Evolutionary conservation across 2,888 invertebrate genomes (phyloP).

Genomic region (Nebria salina): DNA sequence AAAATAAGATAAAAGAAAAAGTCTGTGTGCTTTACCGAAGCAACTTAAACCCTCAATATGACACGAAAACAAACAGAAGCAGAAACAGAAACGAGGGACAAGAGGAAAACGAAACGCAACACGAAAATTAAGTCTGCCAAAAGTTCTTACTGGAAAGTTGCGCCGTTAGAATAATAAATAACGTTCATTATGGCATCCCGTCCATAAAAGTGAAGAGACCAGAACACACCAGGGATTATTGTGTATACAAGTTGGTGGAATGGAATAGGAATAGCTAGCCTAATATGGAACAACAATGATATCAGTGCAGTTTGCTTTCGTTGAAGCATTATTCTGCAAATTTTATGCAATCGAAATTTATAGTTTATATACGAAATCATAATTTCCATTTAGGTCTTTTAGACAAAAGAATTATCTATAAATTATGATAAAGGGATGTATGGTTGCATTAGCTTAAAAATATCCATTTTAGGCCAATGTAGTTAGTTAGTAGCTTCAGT

Average conservation of each 20-base stretch:
- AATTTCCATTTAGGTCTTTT: no score
- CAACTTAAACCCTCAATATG: conserved; percentile 9
- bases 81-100: background rate
- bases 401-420: no score
- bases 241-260: background rate
- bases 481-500: no score
- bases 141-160: conserved; percentile 35
- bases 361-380: background rate
- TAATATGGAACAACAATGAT: no score
- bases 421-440: no score
- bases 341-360: background rate
- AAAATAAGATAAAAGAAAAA: background rate
- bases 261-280: no score
- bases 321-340: background rate
- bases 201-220: conserved; percentile 14
- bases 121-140: conserved; percentile 33
- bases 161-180: conserved; percentile 43
- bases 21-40: background rate
- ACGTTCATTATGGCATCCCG: conserved; percentile 3
- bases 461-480: no score
- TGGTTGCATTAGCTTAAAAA: no score
- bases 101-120: conserved; percentile 19
- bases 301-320: background rate
- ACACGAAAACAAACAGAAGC: background rate
- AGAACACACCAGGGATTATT: conserved; percentile 4